Evolutionary conservation across 2,888 invertebrate genomes (phyloP).

Genomic region (Rhagophthalmus giganteus): DNA sequence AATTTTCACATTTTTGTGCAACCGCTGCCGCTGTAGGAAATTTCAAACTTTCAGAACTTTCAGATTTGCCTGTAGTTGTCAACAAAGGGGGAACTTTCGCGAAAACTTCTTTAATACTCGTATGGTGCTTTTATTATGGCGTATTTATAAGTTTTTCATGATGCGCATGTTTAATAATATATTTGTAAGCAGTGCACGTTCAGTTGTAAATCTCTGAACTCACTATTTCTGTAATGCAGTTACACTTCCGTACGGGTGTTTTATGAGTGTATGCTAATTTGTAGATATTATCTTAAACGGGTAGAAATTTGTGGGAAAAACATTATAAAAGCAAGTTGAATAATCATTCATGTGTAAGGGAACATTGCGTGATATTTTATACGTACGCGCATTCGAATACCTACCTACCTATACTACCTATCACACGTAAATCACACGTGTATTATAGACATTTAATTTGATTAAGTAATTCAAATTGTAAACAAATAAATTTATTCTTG

Average conservation of each 20-base stretch:
- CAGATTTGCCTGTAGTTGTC: conserved; percentile 10
- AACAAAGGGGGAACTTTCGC: not conserved
- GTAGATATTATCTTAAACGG: conserved; percentile 20
- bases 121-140: conserved; percentile 11
- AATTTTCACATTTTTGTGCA: conserved; percentile 8
- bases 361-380: conserved; percentile 19
- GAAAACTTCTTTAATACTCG: conserved; percentile 5
- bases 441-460: no score
- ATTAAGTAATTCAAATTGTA: no score
- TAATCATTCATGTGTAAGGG: no score
- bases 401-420: no score
- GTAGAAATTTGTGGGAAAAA: conserved; percentile 7
- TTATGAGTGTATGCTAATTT: conserved; percentile 25
- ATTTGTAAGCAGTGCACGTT: conserved; percentile 10
- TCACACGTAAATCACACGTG: no score
- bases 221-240: conserved; percentile 8
- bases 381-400: no score
- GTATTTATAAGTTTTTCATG: conserved; percentile 15
- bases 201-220: conserved; percentile 6
- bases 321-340: no score
- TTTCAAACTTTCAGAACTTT: conserved; percentile 11
- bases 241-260: conserved; percentile 8
- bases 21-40: conserved; percentile 6
- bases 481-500: no score
- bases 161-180: conserved; percentile 15